Percentiles rank a stretch among this genome's conserved stretches.
These are phyloP conservation scores for Caradrina clavipalpis DNA, from an alignment of 2,888 invertebrate species.

Conservation along the genomic window DNA sequence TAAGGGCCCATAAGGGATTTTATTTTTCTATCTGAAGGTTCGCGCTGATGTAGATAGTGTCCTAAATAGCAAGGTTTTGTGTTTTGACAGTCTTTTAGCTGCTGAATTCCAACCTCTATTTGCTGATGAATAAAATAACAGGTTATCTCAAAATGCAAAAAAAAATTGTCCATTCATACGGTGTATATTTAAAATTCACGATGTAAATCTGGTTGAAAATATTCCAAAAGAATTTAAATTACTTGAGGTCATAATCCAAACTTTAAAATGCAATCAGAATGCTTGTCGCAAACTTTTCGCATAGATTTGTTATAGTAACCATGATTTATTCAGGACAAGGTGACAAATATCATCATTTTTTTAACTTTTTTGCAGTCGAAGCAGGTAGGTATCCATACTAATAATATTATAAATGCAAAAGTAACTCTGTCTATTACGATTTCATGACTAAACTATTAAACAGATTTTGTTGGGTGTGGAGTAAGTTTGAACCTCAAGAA, in stretches of 20 bases:
- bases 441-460: too few relatives aligned
- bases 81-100: too few relatives aligned
- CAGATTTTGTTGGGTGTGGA: too few relatives aligned
- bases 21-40: too few relatives aligned
- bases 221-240: constrained; percentile 47
- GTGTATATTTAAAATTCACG: constrained; percentile 35
- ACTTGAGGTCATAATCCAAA: constrained; percentile 40
- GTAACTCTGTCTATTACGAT: too few relatives aligned
- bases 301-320: constrained; percentile 26
- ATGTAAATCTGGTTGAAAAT: constrained; percentile 35
- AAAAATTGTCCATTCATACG: constrained; percentile 23
- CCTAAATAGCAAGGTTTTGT: too few relatives aligned
- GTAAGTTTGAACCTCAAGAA: too few relatives aligned
- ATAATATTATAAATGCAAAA: too few relatives aligned
- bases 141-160: constrained; percentile 8
- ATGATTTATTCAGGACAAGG: constrained; percentile 12
- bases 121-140: background rate
- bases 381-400: too few relatives aligned
- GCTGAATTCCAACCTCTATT: background rate
- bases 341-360: background rate
- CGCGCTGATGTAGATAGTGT: too few relatives aligned
- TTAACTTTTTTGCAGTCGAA: too few relatives aligned
- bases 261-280: constrained; percentile 29
- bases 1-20: too few relatives aligned
- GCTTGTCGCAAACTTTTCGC: constrained; percentile 45